phyloP scores from a whole-genome alignment of 2,797 vertebrate species.

The Danio jaintianensis region DNA sequence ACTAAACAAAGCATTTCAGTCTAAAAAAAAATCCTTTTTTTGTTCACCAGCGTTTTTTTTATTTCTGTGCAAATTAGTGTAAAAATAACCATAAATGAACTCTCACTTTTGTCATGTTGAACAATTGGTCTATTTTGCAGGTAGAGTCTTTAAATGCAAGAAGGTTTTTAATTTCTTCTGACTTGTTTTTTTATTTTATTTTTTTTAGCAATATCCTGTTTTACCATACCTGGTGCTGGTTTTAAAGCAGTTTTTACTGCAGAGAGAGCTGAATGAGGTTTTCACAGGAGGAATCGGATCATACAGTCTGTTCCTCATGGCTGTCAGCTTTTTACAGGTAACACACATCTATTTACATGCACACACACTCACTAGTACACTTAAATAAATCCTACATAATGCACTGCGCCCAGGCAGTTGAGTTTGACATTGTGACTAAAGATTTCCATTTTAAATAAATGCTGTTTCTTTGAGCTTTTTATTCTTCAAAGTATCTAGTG shows the following conservation, averaged over 20 bases:
- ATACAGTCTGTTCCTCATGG: conserved; percentile 99
- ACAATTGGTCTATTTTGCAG: not conserved
- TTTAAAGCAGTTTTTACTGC: conserved; percentile 97
- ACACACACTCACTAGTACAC: not conserved
- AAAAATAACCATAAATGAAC: not conserved
- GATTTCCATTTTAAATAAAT: not conserved
- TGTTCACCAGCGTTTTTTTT: not conserved
- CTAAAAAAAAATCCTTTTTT: not conserved
- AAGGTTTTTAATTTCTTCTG: not conserved
- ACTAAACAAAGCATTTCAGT: too few relatives aligned
- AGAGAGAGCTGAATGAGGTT: conserved; percentile 98
- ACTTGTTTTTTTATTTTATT: conserved; percentile 12
- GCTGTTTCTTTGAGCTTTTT: too few relatives aligned
- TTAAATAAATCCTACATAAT: not conserved
- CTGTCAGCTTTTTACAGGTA: conserved; percentile 98
- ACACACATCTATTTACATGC: not conserved
- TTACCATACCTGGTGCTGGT: conserved; percentile 97
- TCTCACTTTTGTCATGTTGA: not conserved
- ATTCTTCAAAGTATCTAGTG: too few relatives aligned
- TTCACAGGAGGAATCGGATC: conserved; percentile 98
- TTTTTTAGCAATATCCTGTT: conserved; percentile 91
- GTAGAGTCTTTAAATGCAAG: not conserved
- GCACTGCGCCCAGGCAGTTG: not conserved
- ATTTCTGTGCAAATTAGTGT: not conserved
- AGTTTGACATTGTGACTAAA: not conserved